Evolutionary conservation across 2,113 vertebrate species (phyloP).

Genomic region (Vulpes lagopus): DNA sequence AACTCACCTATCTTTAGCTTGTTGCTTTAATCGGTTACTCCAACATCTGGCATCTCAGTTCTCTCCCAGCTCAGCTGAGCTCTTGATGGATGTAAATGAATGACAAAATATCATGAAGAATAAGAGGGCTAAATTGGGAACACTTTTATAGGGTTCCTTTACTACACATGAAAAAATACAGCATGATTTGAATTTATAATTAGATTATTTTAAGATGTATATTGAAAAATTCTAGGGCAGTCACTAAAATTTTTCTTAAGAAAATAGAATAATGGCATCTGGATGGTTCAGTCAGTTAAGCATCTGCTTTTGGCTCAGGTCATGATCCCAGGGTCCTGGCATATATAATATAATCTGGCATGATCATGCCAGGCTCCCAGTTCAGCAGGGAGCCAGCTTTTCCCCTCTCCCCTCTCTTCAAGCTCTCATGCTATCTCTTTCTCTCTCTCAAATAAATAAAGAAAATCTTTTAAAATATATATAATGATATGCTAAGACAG

Average conservation of each 20-base stretch:
- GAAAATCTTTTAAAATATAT: no score
- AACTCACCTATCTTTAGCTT: neutral
- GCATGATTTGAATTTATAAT: neutral
- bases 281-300: no score
- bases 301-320: no score
- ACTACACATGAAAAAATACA: neutral
- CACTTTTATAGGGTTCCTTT: neutral
- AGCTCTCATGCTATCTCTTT: no score
- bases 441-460: no score
- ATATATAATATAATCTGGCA: no score
- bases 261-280: no score
- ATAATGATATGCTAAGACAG: neutral
- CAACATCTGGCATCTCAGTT: neutral
- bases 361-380: no score
- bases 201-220: neutral
- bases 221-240: neutral
- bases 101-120: neutral
- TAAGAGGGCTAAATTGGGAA: neutral
- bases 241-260: neutral
- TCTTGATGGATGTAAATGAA: neutral
- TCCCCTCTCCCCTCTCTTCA: no score
- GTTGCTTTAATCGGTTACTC: neutral
- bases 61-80: neutral
- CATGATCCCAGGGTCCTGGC: no score
- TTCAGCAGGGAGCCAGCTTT: no score